Conservation (phyloP, 2,888 invertebrate genomes). For the Caenorhabditis sulstoni region DNA sequence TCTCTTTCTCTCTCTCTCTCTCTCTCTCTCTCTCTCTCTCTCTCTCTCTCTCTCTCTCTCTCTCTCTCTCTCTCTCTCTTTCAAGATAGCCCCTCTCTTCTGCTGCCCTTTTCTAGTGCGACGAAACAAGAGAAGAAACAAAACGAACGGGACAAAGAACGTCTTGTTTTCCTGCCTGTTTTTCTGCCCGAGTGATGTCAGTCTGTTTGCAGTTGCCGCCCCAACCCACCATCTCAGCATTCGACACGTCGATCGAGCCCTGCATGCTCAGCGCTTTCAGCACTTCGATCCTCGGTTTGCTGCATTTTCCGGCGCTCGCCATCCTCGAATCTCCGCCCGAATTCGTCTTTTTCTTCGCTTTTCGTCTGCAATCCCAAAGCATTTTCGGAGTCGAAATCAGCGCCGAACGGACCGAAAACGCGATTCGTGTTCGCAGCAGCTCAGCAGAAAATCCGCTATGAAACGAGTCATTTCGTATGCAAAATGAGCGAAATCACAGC, state of each 20-base stretch:
- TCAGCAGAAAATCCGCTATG: constrained; percentile 16
- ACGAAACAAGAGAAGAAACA: too few relatives aligned
- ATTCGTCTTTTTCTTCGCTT: not conserved
- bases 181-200: too few relatives aligned
- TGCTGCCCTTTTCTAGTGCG: too few relatives aligned
- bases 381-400: not conserved
- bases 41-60: too few relatives aligned
- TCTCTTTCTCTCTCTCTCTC: too few relatives aligned
- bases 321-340: constrained; percentile 12
- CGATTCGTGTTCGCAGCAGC: constrained; percentile 19
- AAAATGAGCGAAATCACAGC: not conserved
- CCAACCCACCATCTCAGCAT: constrained; percentile 47
- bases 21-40: too few relatives aligned
- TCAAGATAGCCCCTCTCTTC: too few relatives aligned
- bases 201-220: not conserved
- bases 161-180: too few relatives aligned
- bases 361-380: constrained; percentile 14
- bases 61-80: too few relatives aligned
- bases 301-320: constrained; percentile 42
- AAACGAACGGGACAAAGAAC: too few relatives aligned
- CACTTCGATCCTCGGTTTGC: constrained; percentile 46
- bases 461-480: constrained; percentile 23
- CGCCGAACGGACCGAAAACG: constrained; percentile 25
- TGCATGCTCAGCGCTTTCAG: constrained; percentile 57
- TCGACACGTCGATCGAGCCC: constrained; percentile 54